Evolutionary conservation across 2,797 vertebrate species (phyloP).

Genomic region (Pempheris klunzingeri): DNA sequence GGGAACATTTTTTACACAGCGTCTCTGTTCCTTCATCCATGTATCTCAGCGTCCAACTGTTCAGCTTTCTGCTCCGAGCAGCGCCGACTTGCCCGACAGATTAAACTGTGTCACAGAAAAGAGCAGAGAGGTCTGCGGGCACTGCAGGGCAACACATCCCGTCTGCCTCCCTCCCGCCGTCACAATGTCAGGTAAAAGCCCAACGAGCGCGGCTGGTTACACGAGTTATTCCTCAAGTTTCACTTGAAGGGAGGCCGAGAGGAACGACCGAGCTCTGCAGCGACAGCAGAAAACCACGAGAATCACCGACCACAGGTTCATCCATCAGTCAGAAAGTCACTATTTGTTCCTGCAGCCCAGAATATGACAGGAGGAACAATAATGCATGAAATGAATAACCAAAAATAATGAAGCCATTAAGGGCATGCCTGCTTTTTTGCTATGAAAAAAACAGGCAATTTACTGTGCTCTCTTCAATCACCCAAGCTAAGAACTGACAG

Average conservation of each 20-base stretch:
- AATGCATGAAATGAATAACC: constrained; percentile 45
- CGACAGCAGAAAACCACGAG: constrained; percentile 4
- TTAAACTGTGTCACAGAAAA: constrained; percentile 35
- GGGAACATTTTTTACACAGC: too few species aligned
- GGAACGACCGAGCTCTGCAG: constrained; percentile 1
- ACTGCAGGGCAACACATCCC: constrained; percentile 15
- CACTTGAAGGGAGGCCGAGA: constrained; percentile 8
- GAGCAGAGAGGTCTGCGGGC: constrained; percentile 24
- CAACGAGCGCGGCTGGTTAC: constrained; percentile 40
- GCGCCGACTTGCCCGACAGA: constrained; percentile 12
- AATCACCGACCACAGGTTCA: constrained; percentile 15
- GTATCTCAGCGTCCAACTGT: constrained; percentile 4
- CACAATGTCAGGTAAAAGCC: constrained; percentile 29
- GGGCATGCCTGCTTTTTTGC: not conserved
- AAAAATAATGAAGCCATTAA: constrained; percentile 54
- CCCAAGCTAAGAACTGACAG: constrained; percentile 31
- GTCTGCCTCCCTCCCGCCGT: constrained; percentile 25
- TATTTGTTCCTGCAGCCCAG: constrained; percentile 33
- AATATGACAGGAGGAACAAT: constrained; percentile 40
- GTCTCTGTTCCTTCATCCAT: not conserved
- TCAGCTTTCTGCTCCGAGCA: constrained; percentile 14
- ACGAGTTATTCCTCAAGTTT: constrained; percentile 34
- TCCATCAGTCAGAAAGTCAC: constrained; percentile 39
- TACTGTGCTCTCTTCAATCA: constrained; percentile 48
- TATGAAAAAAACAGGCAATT: constrained; percentile 38